Percentiles rank a stretch among this genome's conserved stretches.
Evolutionary conservation across 2,113 vertebrate genomes (phyloP).

Genomic region (Barbus barbus): DNA sequence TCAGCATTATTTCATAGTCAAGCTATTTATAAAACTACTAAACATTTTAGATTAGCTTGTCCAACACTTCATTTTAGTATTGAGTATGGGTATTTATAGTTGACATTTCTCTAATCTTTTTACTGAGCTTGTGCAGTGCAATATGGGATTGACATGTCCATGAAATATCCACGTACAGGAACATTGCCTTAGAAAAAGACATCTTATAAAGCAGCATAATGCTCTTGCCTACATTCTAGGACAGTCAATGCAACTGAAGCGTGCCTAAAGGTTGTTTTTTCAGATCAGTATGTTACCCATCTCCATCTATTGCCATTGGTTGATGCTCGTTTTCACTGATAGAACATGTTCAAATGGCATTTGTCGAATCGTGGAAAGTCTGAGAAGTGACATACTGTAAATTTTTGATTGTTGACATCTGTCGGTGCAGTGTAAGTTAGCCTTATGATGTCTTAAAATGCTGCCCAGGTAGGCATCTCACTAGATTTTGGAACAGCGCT

Average conservation of each 20-base stretch:
- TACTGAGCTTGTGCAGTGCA: not conserved
- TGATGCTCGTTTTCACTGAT: not conserved
- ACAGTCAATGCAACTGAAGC: not conserved
- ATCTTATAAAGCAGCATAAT: not conserved
- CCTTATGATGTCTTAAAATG: not conserved
- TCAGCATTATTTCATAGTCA: not conserved
- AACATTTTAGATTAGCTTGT: not conserved
- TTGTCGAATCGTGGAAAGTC: not conserved
- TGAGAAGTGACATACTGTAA: not conserved
- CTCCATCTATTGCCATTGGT: not conserved
- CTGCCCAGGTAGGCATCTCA: not conserved
- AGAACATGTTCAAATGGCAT: not conserved
- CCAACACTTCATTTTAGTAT: not conserved
- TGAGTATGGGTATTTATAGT: not conserved
- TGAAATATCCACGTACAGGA: not conserved
- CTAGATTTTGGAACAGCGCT: not conserved
- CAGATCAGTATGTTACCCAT: not conserved
- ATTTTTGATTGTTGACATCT: not conserved
- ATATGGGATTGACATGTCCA: not conserved
- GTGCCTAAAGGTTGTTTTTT: not conserved
- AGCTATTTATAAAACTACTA: not conserved
- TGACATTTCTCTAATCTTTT: not conserved
- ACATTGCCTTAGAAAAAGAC: not conserved
- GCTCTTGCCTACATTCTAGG: not conserved
- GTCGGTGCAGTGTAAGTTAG: not conserved